phyloP scores from a whole-genome alignment of 1,140 invertebrate genomes.

The Orchestia grillus region DNA sequence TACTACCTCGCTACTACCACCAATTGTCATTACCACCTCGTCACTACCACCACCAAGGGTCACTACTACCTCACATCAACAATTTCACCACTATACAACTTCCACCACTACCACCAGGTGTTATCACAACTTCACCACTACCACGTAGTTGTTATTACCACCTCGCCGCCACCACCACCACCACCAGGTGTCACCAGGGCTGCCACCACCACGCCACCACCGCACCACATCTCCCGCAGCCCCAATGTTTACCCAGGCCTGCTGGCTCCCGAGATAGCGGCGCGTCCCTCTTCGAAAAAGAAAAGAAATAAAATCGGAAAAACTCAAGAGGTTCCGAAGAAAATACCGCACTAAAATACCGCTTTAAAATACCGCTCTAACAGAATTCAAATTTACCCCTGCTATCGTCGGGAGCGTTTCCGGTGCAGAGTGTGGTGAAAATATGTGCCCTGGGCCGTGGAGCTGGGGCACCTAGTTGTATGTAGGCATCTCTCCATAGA shows the following conservation, averaged over 20 bases:
- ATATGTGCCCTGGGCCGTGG: too few relatives aligned
- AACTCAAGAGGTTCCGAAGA: conserved; percentile 38
- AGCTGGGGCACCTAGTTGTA: too few relatives aligned
- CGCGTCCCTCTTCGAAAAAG: not conserved
- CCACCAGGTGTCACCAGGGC: not conserved
- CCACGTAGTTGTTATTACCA: not conserved
- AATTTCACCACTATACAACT: not conserved
- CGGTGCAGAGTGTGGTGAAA: not conserved
- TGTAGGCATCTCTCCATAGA: too few relatives aligned
- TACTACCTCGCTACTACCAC: not conserved
- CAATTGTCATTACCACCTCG: not conserved
- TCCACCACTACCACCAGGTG: not conserved
- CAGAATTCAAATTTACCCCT: conserved; percentile 48
- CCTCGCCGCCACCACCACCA: not conserved
- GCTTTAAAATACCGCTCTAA: conserved; percentile 14
- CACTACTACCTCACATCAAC: not conserved
- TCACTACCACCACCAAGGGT: not conserved
- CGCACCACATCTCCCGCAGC: not conserved
- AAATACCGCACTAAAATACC: conserved; percentile 22
- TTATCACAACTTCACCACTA: not conserved
- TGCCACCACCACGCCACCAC: not conserved
- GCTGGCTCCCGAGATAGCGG: conserved; percentile 24
- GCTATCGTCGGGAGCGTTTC: not conserved
- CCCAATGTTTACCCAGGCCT: not conserved
- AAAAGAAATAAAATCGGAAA: conserved; percentile 27